Conservation (phyloP, 2,888 invertebrate genomes). For the Hermaeophaga mercurialis region DNA sequence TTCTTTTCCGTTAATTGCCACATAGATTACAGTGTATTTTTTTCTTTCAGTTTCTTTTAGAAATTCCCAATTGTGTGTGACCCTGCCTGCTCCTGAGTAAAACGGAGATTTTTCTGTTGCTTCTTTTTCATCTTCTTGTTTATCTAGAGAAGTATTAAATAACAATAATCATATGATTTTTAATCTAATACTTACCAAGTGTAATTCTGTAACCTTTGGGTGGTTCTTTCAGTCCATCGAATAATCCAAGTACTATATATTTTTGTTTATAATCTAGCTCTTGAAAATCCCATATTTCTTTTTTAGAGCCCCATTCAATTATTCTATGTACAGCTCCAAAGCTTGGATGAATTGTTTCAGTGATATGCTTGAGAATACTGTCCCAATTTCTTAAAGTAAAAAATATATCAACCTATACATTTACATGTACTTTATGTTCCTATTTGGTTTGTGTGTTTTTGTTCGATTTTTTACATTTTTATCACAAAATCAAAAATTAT, state of each 20-base stretch:
- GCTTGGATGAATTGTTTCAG: neutral
- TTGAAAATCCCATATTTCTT: neutral
- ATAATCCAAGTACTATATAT: neutral
- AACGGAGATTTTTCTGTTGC: neutral
- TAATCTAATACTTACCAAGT: neutral
- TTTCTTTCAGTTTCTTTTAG: slow-evolving; percentile 6
- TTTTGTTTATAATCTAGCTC: slow-evolving; percentile 1
- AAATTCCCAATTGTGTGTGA: slow-evolving; percentile 2
- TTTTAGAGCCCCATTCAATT: neutral
- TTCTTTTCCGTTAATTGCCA: neutral
- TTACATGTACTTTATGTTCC: too few species aligned
- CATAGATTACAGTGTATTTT: neutral
- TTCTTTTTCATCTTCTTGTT: neutral
- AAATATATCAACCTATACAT: too few species aligned
- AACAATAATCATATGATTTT: neutral
- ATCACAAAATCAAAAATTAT: too few species aligned
- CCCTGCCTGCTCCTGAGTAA: neutral
- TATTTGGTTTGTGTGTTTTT: too few species aligned
- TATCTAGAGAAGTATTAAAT: neutral
- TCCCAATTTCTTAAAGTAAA: neutral
- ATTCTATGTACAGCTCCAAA: slow-evolving; percentile 2
- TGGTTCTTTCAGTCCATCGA: neutral
- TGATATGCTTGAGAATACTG: neutral
- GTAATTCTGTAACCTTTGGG: neutral
- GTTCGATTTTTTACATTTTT: too few species aligned